Conservation (phyloP, 2,797 vertebrate species). For the Syncerus caffer region DNA sequence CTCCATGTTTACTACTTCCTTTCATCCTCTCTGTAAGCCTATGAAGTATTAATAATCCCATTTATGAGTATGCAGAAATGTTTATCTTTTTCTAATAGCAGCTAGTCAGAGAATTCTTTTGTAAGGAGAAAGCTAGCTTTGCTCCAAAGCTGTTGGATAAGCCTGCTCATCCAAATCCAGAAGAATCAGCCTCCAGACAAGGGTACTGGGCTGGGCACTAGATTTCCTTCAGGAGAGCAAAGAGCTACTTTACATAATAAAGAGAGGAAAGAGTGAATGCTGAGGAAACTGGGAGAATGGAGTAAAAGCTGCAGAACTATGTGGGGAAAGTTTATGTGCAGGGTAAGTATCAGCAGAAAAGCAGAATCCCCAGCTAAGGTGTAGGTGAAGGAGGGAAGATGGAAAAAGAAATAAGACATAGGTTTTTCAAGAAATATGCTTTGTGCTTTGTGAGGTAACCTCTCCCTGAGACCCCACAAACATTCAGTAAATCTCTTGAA, state of each 20-base stretch:
- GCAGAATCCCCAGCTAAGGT: background rate
- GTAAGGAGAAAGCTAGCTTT: background rate
- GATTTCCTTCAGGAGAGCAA: background rate
- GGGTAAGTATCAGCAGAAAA: background rate
- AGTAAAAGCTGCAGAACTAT: background rate
- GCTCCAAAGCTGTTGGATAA: background rate
- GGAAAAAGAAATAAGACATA: background rate
- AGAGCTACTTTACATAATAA: background rate
- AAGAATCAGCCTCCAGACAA: background rate
- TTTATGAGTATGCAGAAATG: constrained; percentile 26
- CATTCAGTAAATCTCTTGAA: background rate
- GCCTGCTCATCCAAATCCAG: background rate
- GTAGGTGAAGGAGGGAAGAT: background rate
- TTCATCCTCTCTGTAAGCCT: background rate
- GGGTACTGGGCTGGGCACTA: background rate
- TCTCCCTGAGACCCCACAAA: background rate
- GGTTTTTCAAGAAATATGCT: background rate
- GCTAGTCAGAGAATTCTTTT: constrained; percentile 9
- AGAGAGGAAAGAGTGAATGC: background rate
- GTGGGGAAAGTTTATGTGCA: background rate
- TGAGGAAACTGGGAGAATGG: background rate
- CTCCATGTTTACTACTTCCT: background rate
- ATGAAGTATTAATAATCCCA: background rate
- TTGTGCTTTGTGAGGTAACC: background rate
- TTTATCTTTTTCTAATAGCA: constrained; percentile 12